Evolutionary conservation across 2,113 vertebrate species (phyloP).

Genomic region (Lipophrys pholis): DNA sequence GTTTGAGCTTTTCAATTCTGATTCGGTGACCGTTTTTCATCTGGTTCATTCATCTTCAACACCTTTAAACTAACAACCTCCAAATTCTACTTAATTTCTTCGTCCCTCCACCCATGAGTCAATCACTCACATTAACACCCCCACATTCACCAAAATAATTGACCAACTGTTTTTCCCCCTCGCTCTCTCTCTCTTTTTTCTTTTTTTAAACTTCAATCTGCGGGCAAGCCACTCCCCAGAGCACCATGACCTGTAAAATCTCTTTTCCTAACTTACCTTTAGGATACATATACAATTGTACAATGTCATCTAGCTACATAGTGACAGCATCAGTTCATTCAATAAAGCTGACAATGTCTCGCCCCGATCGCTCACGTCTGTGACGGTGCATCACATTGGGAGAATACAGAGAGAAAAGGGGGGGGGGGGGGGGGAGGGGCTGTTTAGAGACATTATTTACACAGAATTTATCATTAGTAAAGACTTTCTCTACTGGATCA

Average conservation of each 20-base stretch:
- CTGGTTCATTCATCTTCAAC: conserved; percentile 5
- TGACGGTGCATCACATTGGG: conserved; percentile 59
- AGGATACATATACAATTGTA: conserved; percentile 76
- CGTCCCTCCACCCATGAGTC: conserved; percentile 3
- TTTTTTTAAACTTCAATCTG: conserved; percentile 18
- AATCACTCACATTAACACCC: background rate
- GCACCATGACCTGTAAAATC: conserved; percentile 66
- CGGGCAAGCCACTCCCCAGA: conserved; percentile 64
- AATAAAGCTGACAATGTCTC: conserved; percentile 55
- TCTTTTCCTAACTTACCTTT: conserved; percentile 54
- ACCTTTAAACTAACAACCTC: conserved; percentile 41
- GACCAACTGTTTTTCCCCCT: conserved; percentile 33
- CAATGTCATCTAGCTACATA: conserved; percentile 71
- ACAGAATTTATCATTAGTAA: background rate
- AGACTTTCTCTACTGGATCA: conserved; percentile 5
- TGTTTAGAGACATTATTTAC: conserved; percentile 48
- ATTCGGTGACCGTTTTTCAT: no score
- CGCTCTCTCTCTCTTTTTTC: background rate
- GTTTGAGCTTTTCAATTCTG: no score
- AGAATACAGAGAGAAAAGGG: conserved; percentile 36
- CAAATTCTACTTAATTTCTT: background rate
- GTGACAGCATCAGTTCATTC: conserved; percentile 61
- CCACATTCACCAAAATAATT: conserved; percentile 45
- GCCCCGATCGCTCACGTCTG: conserved; percentile 34
- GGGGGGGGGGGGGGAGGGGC: conserved; percentile 11